Conservation (phyloP, 2,797 vertebrate species). For the Aselliscus stoliczkanus region DNA sequence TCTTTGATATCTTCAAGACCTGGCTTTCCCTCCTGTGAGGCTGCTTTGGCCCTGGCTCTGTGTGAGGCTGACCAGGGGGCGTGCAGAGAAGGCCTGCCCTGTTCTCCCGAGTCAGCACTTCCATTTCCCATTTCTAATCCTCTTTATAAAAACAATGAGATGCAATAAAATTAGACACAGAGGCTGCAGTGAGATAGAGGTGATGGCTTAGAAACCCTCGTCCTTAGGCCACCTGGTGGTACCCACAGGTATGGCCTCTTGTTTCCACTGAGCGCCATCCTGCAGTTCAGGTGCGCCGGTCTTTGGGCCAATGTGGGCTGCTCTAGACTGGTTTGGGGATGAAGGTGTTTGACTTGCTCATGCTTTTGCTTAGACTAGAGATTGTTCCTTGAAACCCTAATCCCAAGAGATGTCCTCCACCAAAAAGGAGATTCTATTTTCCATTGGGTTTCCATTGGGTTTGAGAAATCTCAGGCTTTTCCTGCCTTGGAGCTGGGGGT, state of each 20-base stretch:
- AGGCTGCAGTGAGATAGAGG: neutral
- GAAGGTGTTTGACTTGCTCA: neutral
- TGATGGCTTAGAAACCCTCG: neutral
- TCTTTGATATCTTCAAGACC: neutral
- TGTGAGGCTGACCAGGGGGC: neutral
- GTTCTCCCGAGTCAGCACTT: neutral
- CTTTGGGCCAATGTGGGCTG: too few species aligned
- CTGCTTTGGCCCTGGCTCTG: neutral
- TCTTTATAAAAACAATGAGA: constrained; percentile 2
- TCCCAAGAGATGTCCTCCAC: neutral
- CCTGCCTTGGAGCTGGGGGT: neutral
- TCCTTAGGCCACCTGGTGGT: neutral
- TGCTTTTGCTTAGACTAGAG: neutral
- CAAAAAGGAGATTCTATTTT: neutral
- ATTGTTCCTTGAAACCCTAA: neutral
- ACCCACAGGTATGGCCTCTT: neutral
- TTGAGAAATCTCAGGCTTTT: neutral
- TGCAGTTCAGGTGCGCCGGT: rapidly evolving
- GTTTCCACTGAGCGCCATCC: neutral
- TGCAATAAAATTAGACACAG: neutral
- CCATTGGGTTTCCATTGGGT: too few species aligned
- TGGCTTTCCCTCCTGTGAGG: neutral
- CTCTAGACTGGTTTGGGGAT: neutral
- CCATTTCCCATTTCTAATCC: neutral
- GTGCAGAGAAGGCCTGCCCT: too few species aligned